phyloP scores from a whole-genome alignment of 92 coral and sea anemone species.

The Paragorgia papillata region DNA sequence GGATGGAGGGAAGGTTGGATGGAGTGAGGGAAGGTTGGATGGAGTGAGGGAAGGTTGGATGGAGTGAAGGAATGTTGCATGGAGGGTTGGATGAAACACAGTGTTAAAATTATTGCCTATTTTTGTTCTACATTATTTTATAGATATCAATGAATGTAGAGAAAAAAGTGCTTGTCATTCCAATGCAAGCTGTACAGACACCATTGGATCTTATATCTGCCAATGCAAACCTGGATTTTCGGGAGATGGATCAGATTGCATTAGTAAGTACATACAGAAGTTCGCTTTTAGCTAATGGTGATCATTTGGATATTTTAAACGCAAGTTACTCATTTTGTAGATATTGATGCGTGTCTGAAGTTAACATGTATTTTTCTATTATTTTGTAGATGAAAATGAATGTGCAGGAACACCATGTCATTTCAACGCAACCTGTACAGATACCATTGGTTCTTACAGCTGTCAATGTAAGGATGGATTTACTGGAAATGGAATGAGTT shows the following conservation, averaged over 20 bases:
- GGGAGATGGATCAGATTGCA: slow-evolving; percentile 10
- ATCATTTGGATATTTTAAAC: too few species aligned
- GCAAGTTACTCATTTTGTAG: too few species aligned
- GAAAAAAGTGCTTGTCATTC: background rate
- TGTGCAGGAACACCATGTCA: background rate
- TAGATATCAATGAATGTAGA: slow-evolving; percentile 12
- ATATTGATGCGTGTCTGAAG: too few species aligned
- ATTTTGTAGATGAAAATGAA: slow-evolving; percentile 12
- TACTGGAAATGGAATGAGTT: slow-evolving; percentile 10
- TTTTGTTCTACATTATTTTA: background rate
- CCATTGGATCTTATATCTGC: slow-evolving; percentile 5
- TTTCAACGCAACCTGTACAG: slow-evolving; percentile 9
- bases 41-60: too few species aligned
- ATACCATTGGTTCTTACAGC: slow-evolving; percentile 3
- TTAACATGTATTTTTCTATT: too few species aligned
- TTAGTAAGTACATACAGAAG: background rate
- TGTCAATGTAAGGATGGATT: slow-evolving; percentile 9
- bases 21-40: too few species aligned
- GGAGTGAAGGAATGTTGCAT: too few species aligned
- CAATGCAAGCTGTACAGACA: slow-evolving; percentile 21
- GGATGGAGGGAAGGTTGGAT: too few species aligned
- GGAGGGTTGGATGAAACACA: too few species aligned
- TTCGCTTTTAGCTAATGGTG: too few species aligned
- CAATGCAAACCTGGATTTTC: background rate
- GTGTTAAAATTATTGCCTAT: too few species aligned